A percentile compares a stretch with the other conserved stretches of the same genome.
These are phyloP conservation scores for Chiloscyllium punctatum DNA, from an alignment of 2,797 vertebrate genomes.

Conservation along the genomic window DNA sequence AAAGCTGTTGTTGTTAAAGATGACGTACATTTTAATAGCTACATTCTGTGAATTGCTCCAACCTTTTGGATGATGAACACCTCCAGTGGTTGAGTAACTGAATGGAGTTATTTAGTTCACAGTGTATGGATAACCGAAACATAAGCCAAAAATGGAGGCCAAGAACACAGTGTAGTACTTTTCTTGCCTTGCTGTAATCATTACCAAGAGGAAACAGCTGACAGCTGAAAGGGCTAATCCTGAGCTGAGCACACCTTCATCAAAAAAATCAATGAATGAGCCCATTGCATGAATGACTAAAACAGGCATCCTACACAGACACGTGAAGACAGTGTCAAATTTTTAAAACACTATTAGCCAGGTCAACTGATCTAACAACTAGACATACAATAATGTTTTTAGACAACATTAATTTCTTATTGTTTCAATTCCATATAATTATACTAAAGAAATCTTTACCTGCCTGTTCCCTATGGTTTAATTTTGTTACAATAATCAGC, in stretches of 20 bases:
- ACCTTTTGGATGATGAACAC: background rate
- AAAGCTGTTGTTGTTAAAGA: background rate
- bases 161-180: background rate
- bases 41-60: background rate
- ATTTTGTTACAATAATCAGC: background rate
- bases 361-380: background rate
- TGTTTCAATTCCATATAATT: background rate
- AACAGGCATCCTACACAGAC: background rate
- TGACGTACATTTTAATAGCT: background rate
- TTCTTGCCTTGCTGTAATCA: background rate
- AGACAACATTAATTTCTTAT: background rate
- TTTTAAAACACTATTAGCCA: background rate
- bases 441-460: background rate
- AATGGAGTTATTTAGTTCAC: background rate
- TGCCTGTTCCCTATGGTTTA: background rate
- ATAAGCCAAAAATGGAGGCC: background rate
- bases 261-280: background rate
- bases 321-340: background rate
- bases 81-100: background rate
- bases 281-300: background rate
- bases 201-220: background rate
- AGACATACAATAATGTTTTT: background rate
- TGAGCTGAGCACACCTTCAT: background rate
- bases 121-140: background rate
- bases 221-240: background rate